Base-by-base conservation (phyloP, 2,888 invertebrate genomes). In the Sesia bembeciformis region DNA sequence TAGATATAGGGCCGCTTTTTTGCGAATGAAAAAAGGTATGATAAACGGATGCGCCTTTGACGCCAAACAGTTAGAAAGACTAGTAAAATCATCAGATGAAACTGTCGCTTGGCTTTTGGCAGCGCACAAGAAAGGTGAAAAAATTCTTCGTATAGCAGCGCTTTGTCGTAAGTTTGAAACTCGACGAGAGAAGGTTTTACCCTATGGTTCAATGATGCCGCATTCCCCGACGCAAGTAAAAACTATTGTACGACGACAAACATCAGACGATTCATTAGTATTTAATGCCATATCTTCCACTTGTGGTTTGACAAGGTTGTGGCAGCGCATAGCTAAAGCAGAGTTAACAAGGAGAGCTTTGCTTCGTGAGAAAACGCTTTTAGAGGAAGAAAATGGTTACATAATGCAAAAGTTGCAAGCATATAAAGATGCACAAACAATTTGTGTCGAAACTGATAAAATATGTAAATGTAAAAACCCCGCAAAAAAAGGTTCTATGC, bases 161-260 rank as follows among this genome's bases (percentile, higher is more conserved):
- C 76, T 90, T n/a, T 92, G 92, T 60, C 74, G 90, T 43, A 91
- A 91, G 70, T 90, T 86, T 63, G 91, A 92, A 75, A 91, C 90
- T 0, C 84, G 85, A 58, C 75, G 82, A 7, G 91, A 92, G 71
- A 90, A 89, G 64, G 76, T 90, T 23, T 58, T 88, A 51, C 88
- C 87, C 2, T 90, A 71, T 57, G 85, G 81, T 52, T 70, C 72
- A 4, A 57, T 55, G 8, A 52, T 61, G 52, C 82, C 82, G 40
- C 70, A 76, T 54, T 70, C 74, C 3, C 77, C 79, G 23, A 66
- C 65, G n/a, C 65, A 72, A 57, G 60, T 65, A 4, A 81, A 77
- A 59, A 53, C 54, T 6, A 71, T 62, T 53, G 57, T 72, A 53
- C 76, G 79, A 50, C 68, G 63, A 23, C 73, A 72, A 46, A 66